Conservation (phyloP, 2,888 invertebrate species). For the Pyralis farinalis region DNA sequence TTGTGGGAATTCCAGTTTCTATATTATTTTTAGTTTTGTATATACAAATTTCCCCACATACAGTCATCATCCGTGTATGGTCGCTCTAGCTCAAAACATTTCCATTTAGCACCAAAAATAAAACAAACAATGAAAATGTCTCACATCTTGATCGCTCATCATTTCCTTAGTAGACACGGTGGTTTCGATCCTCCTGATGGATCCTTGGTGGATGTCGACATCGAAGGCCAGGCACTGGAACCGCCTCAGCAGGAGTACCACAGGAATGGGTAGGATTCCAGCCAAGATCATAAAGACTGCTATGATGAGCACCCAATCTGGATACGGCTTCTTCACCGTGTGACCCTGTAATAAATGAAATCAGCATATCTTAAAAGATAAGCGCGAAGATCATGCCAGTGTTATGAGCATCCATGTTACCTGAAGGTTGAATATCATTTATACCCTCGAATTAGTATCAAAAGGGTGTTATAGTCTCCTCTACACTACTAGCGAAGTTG, state of each 20-base stretch:
- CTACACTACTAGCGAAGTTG: no score
- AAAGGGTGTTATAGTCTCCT: no score
- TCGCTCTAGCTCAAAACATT: no score
- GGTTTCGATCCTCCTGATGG: constrained; percentile 94
- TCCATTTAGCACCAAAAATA: background rate
- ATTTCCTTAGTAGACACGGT: constrained; percentile 97
- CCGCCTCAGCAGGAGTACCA: constrained; percentile 91
- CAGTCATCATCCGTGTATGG: no score
- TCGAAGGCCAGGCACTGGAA: constrained; percentile 95
- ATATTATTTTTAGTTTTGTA: no score
- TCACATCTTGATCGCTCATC: constrained; percentile 96
- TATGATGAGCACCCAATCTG: constrained; percentile 90
- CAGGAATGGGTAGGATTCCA: constrained; percentile 91
- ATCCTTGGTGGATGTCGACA: constrained; percentile 94
- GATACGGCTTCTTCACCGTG: constrained; percentile 85
- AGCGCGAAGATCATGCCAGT: no score
- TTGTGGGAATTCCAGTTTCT: no score
- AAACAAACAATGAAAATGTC: constrained; percentile 32
- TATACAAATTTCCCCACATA: no score
- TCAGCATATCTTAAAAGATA: no score
- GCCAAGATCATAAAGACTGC: constrained; percentile 89
- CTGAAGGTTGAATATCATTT: no score
- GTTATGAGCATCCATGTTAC: no score
- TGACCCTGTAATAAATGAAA: constrained; percentile 80
- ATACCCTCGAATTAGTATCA: no score